Percentiles rank a stretch among this genome's conserved stretches.
These are phyloP conservation scores for pig (Sus scrofa) DNA, from an alignment of 2,113 vertebrate genomes.

Conservation along the genomic window DNA sequence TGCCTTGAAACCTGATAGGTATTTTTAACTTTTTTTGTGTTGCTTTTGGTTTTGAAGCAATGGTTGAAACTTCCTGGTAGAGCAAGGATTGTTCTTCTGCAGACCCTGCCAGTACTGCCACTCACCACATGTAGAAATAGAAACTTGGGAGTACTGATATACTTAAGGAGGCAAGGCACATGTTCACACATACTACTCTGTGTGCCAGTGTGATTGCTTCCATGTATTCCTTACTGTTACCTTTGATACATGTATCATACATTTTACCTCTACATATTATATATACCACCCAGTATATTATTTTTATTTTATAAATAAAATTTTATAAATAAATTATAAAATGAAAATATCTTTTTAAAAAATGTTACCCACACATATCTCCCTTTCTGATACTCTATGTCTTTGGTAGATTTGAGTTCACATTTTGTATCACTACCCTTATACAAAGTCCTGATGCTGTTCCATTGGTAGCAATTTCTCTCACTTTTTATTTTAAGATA, in stretches of 20 bases:
- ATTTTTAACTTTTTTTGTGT: constrained; percentile 92
- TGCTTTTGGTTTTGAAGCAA: constrained; percentile 94
- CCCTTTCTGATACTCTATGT: not conserved
- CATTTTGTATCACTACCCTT: not conserved
- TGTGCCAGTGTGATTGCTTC: constrained; percentile 90
- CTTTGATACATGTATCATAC: not conserved
- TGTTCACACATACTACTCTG: constrained; percentile 93
- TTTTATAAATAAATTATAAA: not conserved
- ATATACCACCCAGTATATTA: not conserved
- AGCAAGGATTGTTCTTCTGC: constrained; percentile 88
- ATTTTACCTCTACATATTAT: not conserved
- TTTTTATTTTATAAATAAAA: not conserved
- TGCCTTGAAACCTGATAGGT: constrained; percentile 92
- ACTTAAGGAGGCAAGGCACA: constrained; percentile 88
- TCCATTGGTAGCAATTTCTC: not conserved
- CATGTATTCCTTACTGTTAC: not conserved
- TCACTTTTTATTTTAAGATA: not conserved
- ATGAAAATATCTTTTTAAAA: not conserved
- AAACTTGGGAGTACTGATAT: constrained; percentile 84
- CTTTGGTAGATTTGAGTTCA: not conserved
- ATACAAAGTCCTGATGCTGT: not conserved
- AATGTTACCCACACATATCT: not conserved
- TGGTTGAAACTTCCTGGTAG: constrained; percentile 93
- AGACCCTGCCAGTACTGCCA: constrained; percentile 91
- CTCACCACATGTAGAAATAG: constrained; percentile 87